phyloP scores from a whole-genome alignment of 2,113 vertebrate species.

The Vulpes vulpes region DNA sequence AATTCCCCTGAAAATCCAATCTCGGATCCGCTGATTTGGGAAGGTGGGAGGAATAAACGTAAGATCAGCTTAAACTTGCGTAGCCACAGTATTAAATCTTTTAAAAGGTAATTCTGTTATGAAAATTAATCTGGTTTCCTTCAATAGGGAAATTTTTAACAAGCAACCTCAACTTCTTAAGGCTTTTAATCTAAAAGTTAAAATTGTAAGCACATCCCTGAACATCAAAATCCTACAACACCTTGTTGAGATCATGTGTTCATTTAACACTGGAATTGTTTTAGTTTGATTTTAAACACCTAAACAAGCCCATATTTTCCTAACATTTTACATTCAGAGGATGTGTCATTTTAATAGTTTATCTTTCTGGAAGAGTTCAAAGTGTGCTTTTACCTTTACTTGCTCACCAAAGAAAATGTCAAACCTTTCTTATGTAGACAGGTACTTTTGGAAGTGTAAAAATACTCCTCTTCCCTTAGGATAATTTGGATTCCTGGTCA shows the following conservation, averaged over 20 bases:
- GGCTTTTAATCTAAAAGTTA: conserved; percentile 53
- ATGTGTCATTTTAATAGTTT: not conserved
- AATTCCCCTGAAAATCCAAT: conserved; percentile 54
- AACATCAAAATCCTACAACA: not conserved
- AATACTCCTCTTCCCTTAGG: not conserved
- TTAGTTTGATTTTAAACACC: conserved; percentile 40
- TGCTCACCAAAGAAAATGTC: conserved; percentile 13
- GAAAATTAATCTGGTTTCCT: not conserved
- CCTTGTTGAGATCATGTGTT: not conserved
- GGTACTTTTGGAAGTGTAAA: conserved; percentile 61
- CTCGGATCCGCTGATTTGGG: not conserved
- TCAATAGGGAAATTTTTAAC: not conserved
- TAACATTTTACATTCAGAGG: conserved; percentile 2
- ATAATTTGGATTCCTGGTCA: conserved; percentile 35
- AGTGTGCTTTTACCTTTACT: not conserved
- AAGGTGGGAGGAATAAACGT: not conserved
- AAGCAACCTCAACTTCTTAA: not conserved
- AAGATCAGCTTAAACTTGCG: not conserved
- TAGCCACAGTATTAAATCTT: not conserved
- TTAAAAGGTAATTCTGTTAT: not conserved
- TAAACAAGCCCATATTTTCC: not conserved
- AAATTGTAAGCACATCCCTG: not conserved
- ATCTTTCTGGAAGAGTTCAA: conserved; percentile 41
- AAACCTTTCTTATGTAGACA: conserved; percentile 57
- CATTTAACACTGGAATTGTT: not conserved